Evolutionary conservation across 2,113 vertebrate species (phyloP), one percentile per base, ranked within the genome.

Genomic region (Monopterus albus): DNA sequence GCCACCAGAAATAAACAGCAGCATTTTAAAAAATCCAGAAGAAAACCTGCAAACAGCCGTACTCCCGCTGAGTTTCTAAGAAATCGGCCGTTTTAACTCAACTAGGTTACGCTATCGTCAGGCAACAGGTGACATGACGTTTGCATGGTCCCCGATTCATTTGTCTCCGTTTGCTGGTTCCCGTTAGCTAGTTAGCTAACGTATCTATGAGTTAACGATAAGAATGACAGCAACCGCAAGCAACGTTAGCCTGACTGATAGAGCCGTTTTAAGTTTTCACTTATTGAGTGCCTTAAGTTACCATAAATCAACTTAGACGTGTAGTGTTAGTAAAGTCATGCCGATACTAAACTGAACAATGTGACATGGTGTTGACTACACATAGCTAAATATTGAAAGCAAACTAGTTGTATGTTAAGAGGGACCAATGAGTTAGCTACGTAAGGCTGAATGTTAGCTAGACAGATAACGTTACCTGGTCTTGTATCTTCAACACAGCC

Each of bases 401-500:
- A n/a, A n/a, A n/a, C n/a, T n/a, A n/a, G n/a, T n/a, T n/a, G n/a
- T n/a, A n/a, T n/a, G n/a, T n/a, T n/a, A n/a, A n/a, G n/a, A n/a
- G n/a, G n/a, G n/a, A n/a, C n/a, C n/a, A n/a, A n/a, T n/a, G n/a
- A n/a, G n/a, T n/a, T n/a, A n/a, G n/a, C n/a, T n/a, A n/a, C n/a
- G n/a, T n/a, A n/a, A n/a, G n/a, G n/a, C n/a, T n/a, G n/a, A n/a
- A n/a, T n/a, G n/a, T n/a, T 21, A 18, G 21, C 7, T 3, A 38
- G 5, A 15, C 0, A 40, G 9, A 12, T 15, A 21, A 40, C 68
- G 72, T 75, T 90, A 94, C 93, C 93, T 94, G 93, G 11, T 94
- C 89, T 60, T 87, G 89, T 53, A 93, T 87, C 85, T 88, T 91
- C 73, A 92, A 73, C 71, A 93, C 89, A 64, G 90, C 86, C 91